Evolutionary conservation across 2,888 invertebrate species (phyloP).

Genomic region (Teleogryllus oceanicus): DNA sequence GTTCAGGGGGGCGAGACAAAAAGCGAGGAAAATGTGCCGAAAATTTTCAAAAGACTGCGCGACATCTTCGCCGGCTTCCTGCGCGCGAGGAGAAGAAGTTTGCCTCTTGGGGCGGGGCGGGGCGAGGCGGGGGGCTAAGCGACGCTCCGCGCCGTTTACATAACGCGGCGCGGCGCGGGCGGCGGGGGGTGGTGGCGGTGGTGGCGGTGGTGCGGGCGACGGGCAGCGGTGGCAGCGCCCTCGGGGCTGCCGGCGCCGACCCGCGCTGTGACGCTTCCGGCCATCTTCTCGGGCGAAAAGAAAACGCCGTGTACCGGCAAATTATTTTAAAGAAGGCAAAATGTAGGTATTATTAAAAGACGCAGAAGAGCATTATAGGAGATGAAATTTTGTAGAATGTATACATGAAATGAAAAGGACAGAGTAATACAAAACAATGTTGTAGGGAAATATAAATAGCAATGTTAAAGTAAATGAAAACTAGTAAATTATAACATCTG

Average conservation of each 20-base stretch:
- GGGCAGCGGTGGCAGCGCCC: not conserved
- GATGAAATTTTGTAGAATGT: no score
- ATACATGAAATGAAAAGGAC: no score
- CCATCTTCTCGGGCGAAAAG: not conserved
- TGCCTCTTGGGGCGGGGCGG: not conserved
- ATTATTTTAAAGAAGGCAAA: no score
- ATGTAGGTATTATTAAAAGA: no score
- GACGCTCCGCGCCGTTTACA: not conserved
- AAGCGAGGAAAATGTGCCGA: not conserved
- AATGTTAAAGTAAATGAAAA: no score
- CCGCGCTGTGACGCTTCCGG: not conserved
- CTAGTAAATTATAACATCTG: no score
- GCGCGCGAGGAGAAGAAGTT: not conserved
- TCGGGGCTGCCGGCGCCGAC: not conserved
- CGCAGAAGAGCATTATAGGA: no score
- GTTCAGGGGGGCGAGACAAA: not conserved
- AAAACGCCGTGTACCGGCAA: not conserved
- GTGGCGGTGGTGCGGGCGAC: not conserved
- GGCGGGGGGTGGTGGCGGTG: not conserved
- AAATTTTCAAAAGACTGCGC: slow-evolving; percentile 1
- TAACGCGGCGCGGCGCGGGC: not conserved
- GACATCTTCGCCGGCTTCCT: not conserved
- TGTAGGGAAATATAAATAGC: no score
- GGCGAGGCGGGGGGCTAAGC: not conserved
- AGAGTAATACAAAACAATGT: no score